Base-by-base conservation (phyloP, 2,888 invertebrate genomes). In the Chouioia cunea region DNA sequence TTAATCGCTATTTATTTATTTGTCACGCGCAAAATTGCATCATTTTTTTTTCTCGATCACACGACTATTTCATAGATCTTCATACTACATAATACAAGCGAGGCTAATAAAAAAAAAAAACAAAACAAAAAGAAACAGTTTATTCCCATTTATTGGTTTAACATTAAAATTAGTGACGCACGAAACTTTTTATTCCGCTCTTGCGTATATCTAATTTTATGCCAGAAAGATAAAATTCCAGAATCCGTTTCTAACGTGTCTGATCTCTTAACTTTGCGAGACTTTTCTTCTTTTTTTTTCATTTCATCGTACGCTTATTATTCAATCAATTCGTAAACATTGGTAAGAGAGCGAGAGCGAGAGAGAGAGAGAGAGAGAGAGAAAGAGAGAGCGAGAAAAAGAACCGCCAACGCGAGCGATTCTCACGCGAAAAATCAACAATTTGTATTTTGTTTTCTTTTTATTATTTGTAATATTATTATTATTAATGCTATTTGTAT, bases 401-500 rank as follows among this genome's bases (percentile, higher is more conserved):
- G 44, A 65, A 65, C 53, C 48, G 27, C 50, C 54, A 56, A 44
- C 54, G 47, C 54, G 65, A 47, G 58, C 58, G 58, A 64, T 54
- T 54, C 50, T 15, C 44, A 10, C 53, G 56, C 59, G 20, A 14
- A 47, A 47, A 64, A 10, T 59, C 43, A 43, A 44, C 62, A 56
- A 56, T 57, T 65, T 72, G 69, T 69, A 68, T 62, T 69, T 68
- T 63, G 20, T 64, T 65, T 65, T 53, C 47, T 50, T 59, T 62
- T 62, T 16, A 60, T 60, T 58, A 63, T 56, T 62, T 68, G 69
- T 65, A 70, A 58, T 57, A 67, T 48, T 54, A 67, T 64, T 71
- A 67, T 56, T 56, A 27, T 1, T 56, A 6, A 20, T 68, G 47
- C 62, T 68, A 56, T 75, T 71, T 71, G 59, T 75, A 69, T 73